Evolutionary conservation across 2,888 invertebrate species (phyloP).

Genomic region (Heterodera filipjevi): DNA sequence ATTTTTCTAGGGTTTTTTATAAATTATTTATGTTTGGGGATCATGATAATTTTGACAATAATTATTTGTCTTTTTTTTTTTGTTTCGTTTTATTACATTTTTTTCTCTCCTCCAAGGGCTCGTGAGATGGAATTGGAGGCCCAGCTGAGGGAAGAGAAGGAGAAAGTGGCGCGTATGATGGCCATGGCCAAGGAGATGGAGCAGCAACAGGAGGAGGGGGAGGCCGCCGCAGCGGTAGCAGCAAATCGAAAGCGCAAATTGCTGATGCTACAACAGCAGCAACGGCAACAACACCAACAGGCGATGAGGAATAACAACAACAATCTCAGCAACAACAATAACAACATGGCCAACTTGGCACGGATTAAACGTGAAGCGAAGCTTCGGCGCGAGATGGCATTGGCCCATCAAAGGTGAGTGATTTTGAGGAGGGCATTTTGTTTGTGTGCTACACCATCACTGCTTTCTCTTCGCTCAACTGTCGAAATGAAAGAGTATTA

Average conservation of each 20-base stretch:
- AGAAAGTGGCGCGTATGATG: conserved; percentile 11
- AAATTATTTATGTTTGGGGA: too few species aligned
- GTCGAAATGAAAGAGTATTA: too few species aligned
- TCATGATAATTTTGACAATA: too few species aligned
- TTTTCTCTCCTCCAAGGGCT: too few species aligned
- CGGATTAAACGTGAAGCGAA: conserved; percentile 16
- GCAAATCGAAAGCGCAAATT: neutral
- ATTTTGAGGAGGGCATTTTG: neutral
- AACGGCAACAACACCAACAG: neutral
- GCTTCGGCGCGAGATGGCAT: conserved; percentile 12
- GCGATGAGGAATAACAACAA: neutral
- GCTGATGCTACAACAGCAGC: neutral
- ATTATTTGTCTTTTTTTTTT: neutral
- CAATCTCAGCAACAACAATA: neutral
- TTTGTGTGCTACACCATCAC: too few species aligned
- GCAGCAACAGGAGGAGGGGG: neutral
- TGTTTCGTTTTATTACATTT: too few species aligned
- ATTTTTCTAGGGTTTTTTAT: too few species aligned
- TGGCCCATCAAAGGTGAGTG: conserved; percentile 16
- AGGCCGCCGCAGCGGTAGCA: neutral
- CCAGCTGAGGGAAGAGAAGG: neutral
- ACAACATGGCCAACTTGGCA: neutral
- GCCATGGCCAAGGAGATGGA: conserved; percentile 18
- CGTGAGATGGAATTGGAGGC: conserved; percentile 1
- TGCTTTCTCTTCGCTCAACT: too few species aligned